Evolutionary conservation across 2,888 invertebrate genomes (phyloP), one percentile per base, ranked within the genome.

Genomic region (Asteroscopus sphinx): DNA sequence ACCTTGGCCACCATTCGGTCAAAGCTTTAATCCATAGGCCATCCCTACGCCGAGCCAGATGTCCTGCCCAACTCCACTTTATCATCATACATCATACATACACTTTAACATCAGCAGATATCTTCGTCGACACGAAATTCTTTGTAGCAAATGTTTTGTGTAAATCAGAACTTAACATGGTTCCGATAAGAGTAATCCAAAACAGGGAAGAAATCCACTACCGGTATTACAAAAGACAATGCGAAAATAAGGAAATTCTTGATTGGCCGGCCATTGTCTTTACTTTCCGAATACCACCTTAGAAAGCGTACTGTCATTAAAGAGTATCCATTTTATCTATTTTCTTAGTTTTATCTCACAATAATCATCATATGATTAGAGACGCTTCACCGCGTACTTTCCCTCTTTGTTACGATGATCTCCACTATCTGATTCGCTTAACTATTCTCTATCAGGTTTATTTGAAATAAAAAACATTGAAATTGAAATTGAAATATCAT

Each of bases 311-410:
- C 36, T 44, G 28, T 37, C 37, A 58, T 21, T 41, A 58, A 39
- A 1, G 15, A 33, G 13, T 52, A 70, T 59, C 64, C 66, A 37
- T 55, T 63, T 57, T 52, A 70, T 59, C 64, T 63, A 37, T 55
- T 63, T 57, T 40, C 25, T 32, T 44, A 12, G 41, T 52, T 58
- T 60, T 59, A 65, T 75, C 69, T 70, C 63, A 61, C 51, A 55
- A 73, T 69, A 67, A 70, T 45, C 45, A 63, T 25, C 55, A 61
- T 46, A 60, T 58, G 58, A 73, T 70, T 61, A 73, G 68, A 51
- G 40, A 21, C 54, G 62, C 68, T 45, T 61, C 73, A 68, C 61
- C 48, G 74, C 68, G 5, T 30, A 64, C 76, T 76, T 76, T 76
- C 76, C 44, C 68, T 62, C 62, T 68, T 63, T 75, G 64, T 69